Conservation (phyloP, 2,797 vertebrate species). For the Mionectes olivaceus region DNA sequence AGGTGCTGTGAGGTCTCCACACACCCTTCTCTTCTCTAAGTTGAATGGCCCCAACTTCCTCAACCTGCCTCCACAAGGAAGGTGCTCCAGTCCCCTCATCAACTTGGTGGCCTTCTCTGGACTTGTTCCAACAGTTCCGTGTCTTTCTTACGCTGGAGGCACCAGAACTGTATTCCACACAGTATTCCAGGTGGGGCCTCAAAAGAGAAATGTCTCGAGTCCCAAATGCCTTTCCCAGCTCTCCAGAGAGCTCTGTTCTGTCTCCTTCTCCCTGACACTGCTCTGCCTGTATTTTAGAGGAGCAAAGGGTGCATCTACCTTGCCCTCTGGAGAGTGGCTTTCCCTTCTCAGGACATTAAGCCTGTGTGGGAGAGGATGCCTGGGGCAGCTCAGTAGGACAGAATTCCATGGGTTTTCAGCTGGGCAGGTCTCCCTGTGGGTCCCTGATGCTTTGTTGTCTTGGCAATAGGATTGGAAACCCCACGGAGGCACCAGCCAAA, state of each 20-base stretch:
- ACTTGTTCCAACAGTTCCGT: not conserved
- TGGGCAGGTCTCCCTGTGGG: not conserved
- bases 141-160: rapidly evolving
- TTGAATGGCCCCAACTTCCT: not conserved
- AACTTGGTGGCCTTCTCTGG: not conserved
- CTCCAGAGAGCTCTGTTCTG: not conserved
- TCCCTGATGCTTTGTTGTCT: not conserved
- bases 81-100: not conserved
- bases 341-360: rapidly evolving
- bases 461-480: not conserved
- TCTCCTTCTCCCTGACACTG: not conserved
- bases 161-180: not conserved
- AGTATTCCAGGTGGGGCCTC: not conserved
- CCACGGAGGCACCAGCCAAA: not conserved
- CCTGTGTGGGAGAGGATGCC: not conserved
- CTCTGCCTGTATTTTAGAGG: not conserved
- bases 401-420: not conserved
- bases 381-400: not conserved
- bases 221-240: not conserved
- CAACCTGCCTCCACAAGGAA: not conserved
- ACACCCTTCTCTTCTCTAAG: not conserved
- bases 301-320: not conserved
- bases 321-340: not conserved
- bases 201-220: not conserved
- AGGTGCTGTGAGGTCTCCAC: not conserved